Conservation (phyloP, 2,797 vertebrate species). For the Lutjanus campechanus region DNA sequence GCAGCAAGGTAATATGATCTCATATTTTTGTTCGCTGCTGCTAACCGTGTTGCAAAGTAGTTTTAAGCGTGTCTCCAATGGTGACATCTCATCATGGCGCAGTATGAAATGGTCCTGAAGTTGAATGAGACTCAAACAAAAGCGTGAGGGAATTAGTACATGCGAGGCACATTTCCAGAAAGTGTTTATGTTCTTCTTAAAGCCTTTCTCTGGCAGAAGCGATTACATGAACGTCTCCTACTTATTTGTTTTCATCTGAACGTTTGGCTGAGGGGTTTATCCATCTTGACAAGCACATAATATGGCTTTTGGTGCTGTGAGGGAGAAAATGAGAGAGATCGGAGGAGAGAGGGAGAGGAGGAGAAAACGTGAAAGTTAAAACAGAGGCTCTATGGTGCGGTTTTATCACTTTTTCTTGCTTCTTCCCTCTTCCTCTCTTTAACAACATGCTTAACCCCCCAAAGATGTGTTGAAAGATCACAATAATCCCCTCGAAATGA, state of each 20-base stretch:
- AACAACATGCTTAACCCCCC: slow-evolving; percentile 83
- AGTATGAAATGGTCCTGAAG: slow-evolving; percentile 86
- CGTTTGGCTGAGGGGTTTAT: slow-evolving; percentile 88
- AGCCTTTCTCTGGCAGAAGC: slow-evolving; percentile 89
- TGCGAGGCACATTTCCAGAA: slow-evolving; percentile 86
- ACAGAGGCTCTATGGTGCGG: slow-evolving; percentile 76
- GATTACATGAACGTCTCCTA: slow-evolving; percentile 88
- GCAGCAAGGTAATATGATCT: slow-evolving; percentile 81
- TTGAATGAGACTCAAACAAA: slow-evolving; percentile 88
- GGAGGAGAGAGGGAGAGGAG: slow-evolving; percentile 74
- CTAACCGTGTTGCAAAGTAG: slow-evolving; percentile 82
- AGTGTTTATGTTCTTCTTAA: slow-evolving; percentile 88
- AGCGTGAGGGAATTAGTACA: slow-evolving; percentile 86
- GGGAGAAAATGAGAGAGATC: slow-evolving; percentile 78
- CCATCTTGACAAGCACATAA: slow-evolving; percentile 89
- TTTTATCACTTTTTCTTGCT: slow-evolving; percentile 82
- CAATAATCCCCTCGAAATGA: slow-evolving; percentile 90
- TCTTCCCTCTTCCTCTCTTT: slow-evolving; percentile 73
- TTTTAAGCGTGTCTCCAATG: slow-evolving; percentile 84
- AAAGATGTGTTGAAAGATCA: slow-evolving; percentile 87
- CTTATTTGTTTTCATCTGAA: slow-evolving; percentile 87
- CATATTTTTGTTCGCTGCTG: slow-evolving; percentile 76
- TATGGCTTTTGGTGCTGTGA: slow-evolving; percentile 84
- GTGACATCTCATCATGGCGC: slow-evolving; percentile 84
- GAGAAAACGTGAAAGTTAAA: slow-evolving; percentile 84